phyloP scores from a whole-genome alignment of 1,140 invertebrate genomes.

The Chrysopa pallens region DNA sequence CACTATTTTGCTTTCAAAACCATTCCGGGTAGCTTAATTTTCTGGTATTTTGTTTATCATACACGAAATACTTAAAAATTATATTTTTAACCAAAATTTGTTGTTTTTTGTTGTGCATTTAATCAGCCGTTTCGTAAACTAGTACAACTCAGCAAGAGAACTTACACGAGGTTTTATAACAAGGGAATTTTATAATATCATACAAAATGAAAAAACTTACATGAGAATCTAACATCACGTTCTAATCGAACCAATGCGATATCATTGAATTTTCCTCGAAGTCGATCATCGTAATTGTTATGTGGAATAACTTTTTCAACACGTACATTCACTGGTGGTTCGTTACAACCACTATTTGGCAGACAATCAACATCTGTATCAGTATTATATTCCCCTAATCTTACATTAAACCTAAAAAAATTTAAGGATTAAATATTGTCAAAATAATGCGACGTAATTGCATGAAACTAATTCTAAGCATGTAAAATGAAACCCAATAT shows the following conservation, averaged over 20 bases:
- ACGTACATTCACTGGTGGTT: slow-evolving; percentile 7
- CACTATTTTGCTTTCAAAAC: no score
- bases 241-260: slow-evolving; percentile 33
- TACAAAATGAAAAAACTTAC: not conserved
- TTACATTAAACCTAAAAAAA: slow-evolving; percentile 16
- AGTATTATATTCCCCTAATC: slow-evolving; percentile 25
- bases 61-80: no score
- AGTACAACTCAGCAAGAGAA: no score
- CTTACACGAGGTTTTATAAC: no score
- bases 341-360: slow-evolving; percentile 6
- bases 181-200: no score
- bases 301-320: slow-evolving; percentile 27
- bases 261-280: slow-evolving; percentile 24
- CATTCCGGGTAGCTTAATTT: no score
- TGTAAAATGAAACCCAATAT: no score
- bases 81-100: no score
- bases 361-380: slow-evolving; percentile 25
- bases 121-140: no score
- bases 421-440: no score
- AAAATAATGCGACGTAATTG: not conserved
- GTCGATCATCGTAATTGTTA: slow-evolving; percentile 23
- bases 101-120: no score
- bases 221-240: slow-evolving; percentile 24
- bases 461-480: slow-evolving; percentile 1
- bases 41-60: no score